These are phyloP conservation scores for Conops quadrifasciatus DNA, from an alignment of 2,888 invertebrate species.

Conservation along the genomic window DNA sequence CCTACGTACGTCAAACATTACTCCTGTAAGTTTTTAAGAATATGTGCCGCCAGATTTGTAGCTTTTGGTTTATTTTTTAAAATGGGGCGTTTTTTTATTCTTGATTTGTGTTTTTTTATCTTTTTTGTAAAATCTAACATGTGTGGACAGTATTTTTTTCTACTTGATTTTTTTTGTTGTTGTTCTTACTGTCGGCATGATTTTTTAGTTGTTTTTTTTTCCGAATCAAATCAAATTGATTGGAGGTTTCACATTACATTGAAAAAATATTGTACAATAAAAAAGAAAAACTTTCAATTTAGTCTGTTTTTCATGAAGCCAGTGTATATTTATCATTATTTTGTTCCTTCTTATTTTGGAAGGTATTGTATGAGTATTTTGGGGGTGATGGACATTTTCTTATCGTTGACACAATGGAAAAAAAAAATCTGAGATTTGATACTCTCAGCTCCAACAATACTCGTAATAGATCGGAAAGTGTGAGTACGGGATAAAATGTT, in stretches of 20 bases:
- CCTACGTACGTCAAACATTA: constrained; percentile 41
- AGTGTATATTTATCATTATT: constrained; percentile 52
- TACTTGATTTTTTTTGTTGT: neutral
- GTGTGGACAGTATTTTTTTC: constrained; percentile 8
- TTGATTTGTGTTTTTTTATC: constrained; percentile 1
- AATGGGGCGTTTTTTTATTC: constrained; percentile 6
- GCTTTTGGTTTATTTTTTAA: constrained; percentile 19
- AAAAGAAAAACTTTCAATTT: constrained; percentile 30
- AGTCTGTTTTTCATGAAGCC: constrained; percentile 33
- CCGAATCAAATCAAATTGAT: constrained; percentile 46
- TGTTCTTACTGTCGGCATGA: constrained; percentile 38
- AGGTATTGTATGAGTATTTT: constrained; percentile 35
- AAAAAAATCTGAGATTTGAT: constrained; percentile 54
- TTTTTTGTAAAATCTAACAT: constrained; percentile 12
- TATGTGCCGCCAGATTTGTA: neutral
- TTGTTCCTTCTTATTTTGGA: constrained; percentile 1
- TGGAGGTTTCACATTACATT: constrained; percentile 53
- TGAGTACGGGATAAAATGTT: constrained; percentile 5
- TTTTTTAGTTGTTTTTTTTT: constrained; percentile 41
- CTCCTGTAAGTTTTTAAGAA: constrained; percentile 42
- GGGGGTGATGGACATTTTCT: constrained; percentile 21
- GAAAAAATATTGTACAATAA: constrained; percentile 35
- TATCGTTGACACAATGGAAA: constrained; percentile 45
- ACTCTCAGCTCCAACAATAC: neutral
- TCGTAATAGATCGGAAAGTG: neutral